These are phyloP conservation scores for Polydrusus tereticollis DNA, from an alignment of 2,888 invertebrate genomes.

Conservation along the genomic window DNA sequence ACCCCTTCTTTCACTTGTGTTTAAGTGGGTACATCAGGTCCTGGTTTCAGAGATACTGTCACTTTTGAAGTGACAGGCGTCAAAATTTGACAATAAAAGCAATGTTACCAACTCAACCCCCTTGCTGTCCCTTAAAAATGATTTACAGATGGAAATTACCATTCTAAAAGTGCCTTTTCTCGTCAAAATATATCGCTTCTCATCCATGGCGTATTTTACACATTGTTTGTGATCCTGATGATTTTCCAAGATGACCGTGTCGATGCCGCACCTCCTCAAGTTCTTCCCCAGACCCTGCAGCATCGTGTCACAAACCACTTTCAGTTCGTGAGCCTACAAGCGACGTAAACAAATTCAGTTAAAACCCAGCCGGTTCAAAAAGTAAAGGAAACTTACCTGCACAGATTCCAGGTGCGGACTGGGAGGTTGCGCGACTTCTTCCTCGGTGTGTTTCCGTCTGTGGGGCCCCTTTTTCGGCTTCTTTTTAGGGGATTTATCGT, in stretches of 20 bases:
- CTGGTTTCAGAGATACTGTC: too few relatives aligned
- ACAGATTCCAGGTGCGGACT: constrained; percentile 55
- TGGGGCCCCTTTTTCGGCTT: constrained; percentile 61
- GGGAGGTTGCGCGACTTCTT: constrained; percentile 56
- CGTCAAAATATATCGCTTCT: constrained; percentile 72
- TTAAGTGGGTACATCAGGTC: too few relatives aligned
- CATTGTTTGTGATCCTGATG: constrained; percentile 69
- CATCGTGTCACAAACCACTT: constrained; percentile 74
- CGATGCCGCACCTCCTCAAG: constrained; percentile 75
- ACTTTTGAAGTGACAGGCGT: too few relatives aligned
- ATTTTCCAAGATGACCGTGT: constrained; percentile 70
- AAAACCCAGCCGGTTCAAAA: not conserved
- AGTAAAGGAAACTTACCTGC: constrained; percentile 22
- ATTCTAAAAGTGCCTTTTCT: constrained; percentile 67
- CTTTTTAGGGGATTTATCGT: constrained; percentile 67
- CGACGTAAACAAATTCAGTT: not conserved
- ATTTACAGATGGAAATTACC: too few relatives aligned
- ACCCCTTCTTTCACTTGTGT: too few relatives aligned
- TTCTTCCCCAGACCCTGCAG: constrained; percentile 73
- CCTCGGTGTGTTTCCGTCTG: constrained; percentile 27
- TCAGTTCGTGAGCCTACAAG: constrained; percentile 59
- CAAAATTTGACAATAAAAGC: too few relatives aligned
- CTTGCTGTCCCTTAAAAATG: too few relatives aligned
- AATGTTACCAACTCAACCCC: too few relatives aligned
- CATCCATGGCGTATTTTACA: constrained; percentile 68